Evolutionary conservation across 2,797 vertebrate species (phyloP).

Genomic region (Tachyglossus aculeatus): DNA sequence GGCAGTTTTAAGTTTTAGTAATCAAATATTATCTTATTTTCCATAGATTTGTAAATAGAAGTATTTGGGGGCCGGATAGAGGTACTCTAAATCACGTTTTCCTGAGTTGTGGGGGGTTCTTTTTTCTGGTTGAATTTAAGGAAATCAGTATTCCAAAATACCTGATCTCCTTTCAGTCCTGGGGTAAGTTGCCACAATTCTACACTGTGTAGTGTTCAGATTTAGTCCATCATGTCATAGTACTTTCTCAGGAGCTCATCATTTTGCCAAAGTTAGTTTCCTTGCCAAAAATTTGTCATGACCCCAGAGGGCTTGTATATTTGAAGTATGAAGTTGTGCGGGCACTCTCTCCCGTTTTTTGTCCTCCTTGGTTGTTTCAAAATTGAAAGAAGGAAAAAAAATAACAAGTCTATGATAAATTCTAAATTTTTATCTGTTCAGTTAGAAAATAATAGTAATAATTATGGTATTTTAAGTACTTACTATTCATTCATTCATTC

Average conservation of each 20-base stretch:
- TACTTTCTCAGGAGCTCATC: conserved; percentile 43
- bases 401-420: background rate
- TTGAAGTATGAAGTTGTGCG: background rate
- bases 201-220: conserved; percentile 47
- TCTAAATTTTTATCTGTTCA: conserved; percentile 21
- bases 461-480: too few relatives aligned
- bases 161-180: conserved; percentile 31
- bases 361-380: background rate
- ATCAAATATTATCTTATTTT: conserved; percentile 57
- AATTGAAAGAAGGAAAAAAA: background rate
- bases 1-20: conserved; percentile 56
- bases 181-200: conserved; percentile 38
- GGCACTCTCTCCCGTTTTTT: background rate
- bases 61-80: conserved; percentile 3
- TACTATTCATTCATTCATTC: too few relatives aligned
- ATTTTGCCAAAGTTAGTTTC: conserved; percentile 47
- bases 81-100: background rate
- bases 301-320: background rate
- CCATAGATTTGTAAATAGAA: conserved; percentile 53
- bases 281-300: background rate
- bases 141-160: conserved; percentile 46
- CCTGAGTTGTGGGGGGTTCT: background rate
- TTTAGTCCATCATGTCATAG: conserved; percentile 21
- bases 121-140: background rate
- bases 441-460: too few relatives aligned